Percentiles rank a stretch among this genome's conserved stretches.
Evolutionary conservation across 2,113 vertebrate species (phyloP).

Genomic region (Cololabis saira): DNA sequence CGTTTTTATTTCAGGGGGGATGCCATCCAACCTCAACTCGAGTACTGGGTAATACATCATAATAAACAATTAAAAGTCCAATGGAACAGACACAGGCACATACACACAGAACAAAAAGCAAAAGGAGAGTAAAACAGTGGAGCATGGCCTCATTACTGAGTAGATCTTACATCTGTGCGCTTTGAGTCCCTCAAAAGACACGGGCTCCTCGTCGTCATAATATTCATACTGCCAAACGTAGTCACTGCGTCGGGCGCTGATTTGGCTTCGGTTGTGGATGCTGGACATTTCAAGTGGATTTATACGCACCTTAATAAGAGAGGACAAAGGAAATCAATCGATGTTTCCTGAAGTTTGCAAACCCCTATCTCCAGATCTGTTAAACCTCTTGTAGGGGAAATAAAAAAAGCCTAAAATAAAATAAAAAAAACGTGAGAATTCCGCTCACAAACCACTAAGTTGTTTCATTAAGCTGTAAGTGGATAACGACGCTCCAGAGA

Average conservation of each 20-base stretch:
- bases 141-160: neutral
- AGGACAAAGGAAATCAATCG: neutral
- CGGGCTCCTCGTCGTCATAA: conserved; percentile 91
- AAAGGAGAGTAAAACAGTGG: neutral
- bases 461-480: neutral
- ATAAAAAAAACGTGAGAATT: neutral
- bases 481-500: neutral
- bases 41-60: too few species aligned
- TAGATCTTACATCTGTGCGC: conserved; percentile 92
- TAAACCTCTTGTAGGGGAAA: conserved; percentile 2
- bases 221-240: conserved; percentile 97
- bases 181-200: conserved; percentile 94
- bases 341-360: conserved; percentile 23
- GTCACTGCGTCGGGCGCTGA: conserved; percentile 81
- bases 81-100: neutral
- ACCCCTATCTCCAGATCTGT: conserved; percentile 1
- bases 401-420: neutral
- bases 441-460: neutral
- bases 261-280: conserved; percentile 82
- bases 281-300: conserved; percentile 82
- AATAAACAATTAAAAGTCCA: conserved; percentile 13
- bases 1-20: too few species aligned
- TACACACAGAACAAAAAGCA: neutral
- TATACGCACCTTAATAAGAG: neutral
- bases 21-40: too few species aligned